These are phyloP conservation scores for Hanleya hanleyi DNA, from an alignment of 2,888 invertebrate species.

Conservation along the genomic window DNA sequence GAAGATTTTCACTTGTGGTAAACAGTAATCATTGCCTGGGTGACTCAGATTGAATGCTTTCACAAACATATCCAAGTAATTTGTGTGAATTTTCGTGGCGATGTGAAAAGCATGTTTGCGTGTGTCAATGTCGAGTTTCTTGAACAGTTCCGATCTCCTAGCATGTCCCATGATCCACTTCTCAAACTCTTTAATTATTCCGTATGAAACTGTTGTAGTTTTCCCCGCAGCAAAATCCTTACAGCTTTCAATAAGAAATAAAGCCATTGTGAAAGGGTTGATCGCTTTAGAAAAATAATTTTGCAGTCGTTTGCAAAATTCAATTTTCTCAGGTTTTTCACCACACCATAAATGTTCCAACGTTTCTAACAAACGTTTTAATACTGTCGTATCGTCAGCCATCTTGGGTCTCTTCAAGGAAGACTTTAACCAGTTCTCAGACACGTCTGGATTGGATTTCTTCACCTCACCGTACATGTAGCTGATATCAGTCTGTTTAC, in stretches of 20 bases:
- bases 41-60: slow-evolving; percentile 51
- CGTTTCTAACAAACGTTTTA: slow-evolving; percentile 33
- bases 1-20: slow-evolving; percentile 45
- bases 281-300: slow-evolving; percentile 29
- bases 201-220: slow-evolving; percentile 41
- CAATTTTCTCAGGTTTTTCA: slow-evolving; percentile 30
- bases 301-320: slow-evolving; percentile 30
- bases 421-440: neutral
- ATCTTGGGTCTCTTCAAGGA: neutral
- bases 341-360: slow-evolving; percentile 46
- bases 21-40: slow-evolving; percentile 51
- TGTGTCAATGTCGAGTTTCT: neutral
- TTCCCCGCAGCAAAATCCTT: slow-evolving; percentile 29
- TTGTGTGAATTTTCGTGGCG: slow-evolving; percentile 48
- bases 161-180: slow-evolving; percentile 35
- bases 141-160: slow-evolving; percentile 10
- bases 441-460: neutral
- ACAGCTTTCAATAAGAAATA: slow-evolving; percentile 41
- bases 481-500: too few relatives aligned
- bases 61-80: slow-evolving; percentile 52
- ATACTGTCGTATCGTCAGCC: slow-evolving; percentile 31
- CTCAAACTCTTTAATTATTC: slow-evolving; percentile 53
- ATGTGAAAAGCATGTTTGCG: slow-evolving; percentile 40
- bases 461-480: too few relatives aligned
- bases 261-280: slow-evolving; percentile 43